Conservation (phyloP, 2,888 invertebrate species). For the Caenorhabditis wallacei region DNA sequence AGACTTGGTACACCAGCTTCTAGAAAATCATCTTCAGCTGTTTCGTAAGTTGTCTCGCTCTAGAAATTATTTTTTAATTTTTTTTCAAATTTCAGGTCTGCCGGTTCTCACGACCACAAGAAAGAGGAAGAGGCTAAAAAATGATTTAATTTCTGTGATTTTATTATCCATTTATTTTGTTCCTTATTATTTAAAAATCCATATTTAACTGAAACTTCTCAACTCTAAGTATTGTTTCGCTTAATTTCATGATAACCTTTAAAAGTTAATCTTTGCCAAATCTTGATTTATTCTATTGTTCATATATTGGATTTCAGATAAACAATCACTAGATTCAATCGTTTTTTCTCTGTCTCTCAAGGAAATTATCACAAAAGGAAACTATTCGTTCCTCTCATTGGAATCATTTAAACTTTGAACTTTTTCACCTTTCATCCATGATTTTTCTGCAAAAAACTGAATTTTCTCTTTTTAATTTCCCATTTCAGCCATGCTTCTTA, state of each 20-base stretch:
- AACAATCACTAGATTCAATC: conserved; percentile 2
- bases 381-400: not conserved
- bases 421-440: conserved; percentile 23
- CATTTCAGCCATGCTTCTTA: not conserved
- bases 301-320: conserved; percentile 10
- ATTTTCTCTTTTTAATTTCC: not conserved
- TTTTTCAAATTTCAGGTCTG: conserved; percentile 18
- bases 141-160: conserved; percentile 24
- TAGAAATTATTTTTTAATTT: not conserved
- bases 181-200: not conserved
- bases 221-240: too few species aligned
- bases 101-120: conserved; percentile 18
- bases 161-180: not conserved
- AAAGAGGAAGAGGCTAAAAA: conserved; percentile 27
- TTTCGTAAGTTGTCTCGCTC: conserved; percentile 25
- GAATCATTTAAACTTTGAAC: conserved; percentile 12
- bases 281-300: not conserved
- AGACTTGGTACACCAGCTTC: conserved; percentile 49
- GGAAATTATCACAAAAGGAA: not conserved
- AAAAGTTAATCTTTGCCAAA: not conserved
- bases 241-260: not conserved
- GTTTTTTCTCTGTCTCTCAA: not conserved
- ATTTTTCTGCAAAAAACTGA: conserved; percentile 21
- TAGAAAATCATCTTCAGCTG: conserved; percentile 42
- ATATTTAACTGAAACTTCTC: not conserved